phyloP scores from a whole-genome alignment of 1,140 invertebrate genomes.

The Drosophila paulistorum region DNA sequence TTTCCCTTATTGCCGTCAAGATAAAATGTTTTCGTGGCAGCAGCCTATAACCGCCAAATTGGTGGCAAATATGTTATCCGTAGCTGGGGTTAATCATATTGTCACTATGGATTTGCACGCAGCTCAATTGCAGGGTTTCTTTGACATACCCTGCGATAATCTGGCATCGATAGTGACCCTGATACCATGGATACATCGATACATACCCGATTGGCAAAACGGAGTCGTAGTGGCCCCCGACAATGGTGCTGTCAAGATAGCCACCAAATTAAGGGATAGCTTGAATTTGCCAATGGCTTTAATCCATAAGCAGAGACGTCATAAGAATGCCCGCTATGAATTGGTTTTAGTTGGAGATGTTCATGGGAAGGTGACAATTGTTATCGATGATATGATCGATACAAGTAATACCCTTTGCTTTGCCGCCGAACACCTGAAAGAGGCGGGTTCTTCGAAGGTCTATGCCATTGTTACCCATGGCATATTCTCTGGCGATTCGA shows the following conservation, averaged over 20 bases:
- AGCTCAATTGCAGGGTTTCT: slow-evolving; percentile 37
- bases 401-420: slow-evolving; percentile 20
- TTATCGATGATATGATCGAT: slow-evolving; percentile 34
- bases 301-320: slow-evolving; percentile 16
- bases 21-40: slow-evolving; percentile 8
- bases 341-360: slow-evolving; percentile 37
- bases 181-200: slow-evolving; percentile 16
- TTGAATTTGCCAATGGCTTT: slow-evolving; percentile 21
- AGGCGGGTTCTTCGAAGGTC: slow-evolving; percentile 13
- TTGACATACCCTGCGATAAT: slow-evolving; percentile 41
- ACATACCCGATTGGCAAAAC: slow-evolving; percentile 6
- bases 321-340: background rate
- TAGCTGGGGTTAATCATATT: slow-evolving; percentile 18
- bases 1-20: slow-evolving; percentile 32
- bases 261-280: background rate
- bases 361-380: background rate
- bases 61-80: slow-evolving; percentile 33
- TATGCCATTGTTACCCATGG: slow-evolving; percentile 28
- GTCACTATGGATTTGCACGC: slow-evolving; percentile 35
- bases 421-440: slow-evolving; percentile 4
- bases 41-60: slow-evolving; percentile 38
- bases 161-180: background rate
- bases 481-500: slow-evolving; percentile 4
- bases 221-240: slow-evolving; percentile 28
- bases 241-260: slow-evolving; percentile 16